A percentile compares a stretch with the other conserved stretches of the same genome.
These are phyloP conservation scores for Phoxinus dragarum DNA, from an alignment of 2,797 vertebrate species.

Conservation along the genomic window DNA sequence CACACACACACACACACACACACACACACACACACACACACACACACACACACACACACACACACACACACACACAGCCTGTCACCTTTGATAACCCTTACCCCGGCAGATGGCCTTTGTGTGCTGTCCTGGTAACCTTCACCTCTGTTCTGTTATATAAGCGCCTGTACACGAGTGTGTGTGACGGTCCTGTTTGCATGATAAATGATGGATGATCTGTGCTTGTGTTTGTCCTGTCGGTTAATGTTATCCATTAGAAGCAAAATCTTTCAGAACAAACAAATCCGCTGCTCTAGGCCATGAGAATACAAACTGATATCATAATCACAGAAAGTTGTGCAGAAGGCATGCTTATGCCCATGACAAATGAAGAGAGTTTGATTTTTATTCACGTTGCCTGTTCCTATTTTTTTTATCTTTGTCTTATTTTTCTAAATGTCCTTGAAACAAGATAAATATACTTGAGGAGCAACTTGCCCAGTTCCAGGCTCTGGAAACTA, in stretches of 20 bases:
- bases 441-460: neutral
- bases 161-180: neutral
- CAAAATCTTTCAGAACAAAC: conserved; percentile 10
- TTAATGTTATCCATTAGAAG: conserved; percentile 6
- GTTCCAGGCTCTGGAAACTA: neutral
- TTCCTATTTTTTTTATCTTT: neutral
- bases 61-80: neutral
- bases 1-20: conserved; percentile 9
- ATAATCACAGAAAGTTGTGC: neutral
- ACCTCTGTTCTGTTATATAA: neutral
- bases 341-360: neutral
- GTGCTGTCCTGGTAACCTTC: conserved; percentile 29
- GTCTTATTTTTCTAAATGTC: neutral
- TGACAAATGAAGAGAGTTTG: neutral
- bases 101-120: conserved; percentile 32
- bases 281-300: neutral
- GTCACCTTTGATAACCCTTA: conserved; percentile 28
- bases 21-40: neutral
- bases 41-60: neutral
- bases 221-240: conserved; percentile 1
- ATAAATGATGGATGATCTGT: neutral
- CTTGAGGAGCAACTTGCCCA: neutral
- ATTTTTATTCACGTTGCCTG: neutral
- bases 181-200: neutral
- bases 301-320: neutral